Evolutionary conservation across 2,113 vertebrate genomes (phyloP).

Genomic region (Nyctibius bracteatus): DNA sequence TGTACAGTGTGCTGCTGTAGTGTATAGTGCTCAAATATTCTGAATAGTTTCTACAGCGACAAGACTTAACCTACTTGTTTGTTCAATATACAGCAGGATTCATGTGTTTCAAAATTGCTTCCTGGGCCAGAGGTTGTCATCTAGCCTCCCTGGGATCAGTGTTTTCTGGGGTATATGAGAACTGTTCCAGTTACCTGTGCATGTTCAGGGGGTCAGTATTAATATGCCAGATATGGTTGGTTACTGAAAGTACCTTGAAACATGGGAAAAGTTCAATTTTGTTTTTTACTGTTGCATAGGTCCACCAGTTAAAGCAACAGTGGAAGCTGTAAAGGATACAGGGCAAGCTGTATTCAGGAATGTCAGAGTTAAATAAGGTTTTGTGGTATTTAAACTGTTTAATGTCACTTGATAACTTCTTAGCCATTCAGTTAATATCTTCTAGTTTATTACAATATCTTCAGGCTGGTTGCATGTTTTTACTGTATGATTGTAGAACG

Average conservation of each 20-base stretch:
- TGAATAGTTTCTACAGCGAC: background rate
- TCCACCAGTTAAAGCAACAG: background rate
- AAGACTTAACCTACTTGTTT: background rate
- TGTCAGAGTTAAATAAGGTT: background rate
- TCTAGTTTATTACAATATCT: background rate
- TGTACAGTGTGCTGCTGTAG: background rate
- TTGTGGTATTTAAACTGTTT: background rate
- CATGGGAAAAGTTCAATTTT: background rate
- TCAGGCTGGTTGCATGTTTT: background rate
- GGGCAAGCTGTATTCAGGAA: background rate
- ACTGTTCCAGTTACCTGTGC: background rate
- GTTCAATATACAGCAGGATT: background rate
- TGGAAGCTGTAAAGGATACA: background rate
- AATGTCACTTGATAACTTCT: background rate
- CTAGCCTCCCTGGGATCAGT: background rate
- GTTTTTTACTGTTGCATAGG: background rate
- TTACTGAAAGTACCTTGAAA: background rate
- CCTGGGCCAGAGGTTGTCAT: background rate
- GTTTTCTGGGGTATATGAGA: background rate
- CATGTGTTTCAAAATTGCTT: background rate
- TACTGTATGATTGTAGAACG: background rate
- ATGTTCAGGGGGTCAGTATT: background rate
- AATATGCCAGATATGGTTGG: background rate
- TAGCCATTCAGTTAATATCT: background rate
- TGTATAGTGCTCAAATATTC: background rate